Conservation (phyloP, 92 coral and sea anemone genomes). For the Actinostola sp. region DNA sequence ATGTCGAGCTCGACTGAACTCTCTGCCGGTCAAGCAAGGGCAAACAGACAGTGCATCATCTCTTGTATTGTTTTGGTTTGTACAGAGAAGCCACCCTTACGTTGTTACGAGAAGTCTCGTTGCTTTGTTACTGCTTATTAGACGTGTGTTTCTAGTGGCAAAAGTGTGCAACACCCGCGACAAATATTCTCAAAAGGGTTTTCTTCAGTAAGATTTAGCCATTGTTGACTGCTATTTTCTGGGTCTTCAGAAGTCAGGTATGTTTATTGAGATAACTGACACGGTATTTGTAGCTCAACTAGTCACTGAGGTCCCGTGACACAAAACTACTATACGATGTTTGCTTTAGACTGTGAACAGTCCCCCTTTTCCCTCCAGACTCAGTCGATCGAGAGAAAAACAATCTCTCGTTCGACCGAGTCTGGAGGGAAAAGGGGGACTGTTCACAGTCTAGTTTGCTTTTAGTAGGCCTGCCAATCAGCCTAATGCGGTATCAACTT, state of each 20-base stretch:
- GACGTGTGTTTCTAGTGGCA: too few relatives aligned
- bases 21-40: not conserved
- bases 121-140: too few relatives aligned
- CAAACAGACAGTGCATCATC: not conserved
- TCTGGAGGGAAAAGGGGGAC: too few relatives aligned
- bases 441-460: not conserved
- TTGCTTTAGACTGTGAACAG: too few relatives aligned
- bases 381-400: too few relatives aligned
- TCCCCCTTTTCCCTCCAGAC: too few relatives aligned
- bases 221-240: not conserved
- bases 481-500: not conserved
- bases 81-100: too few relatives aligned
- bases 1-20: not conserved
- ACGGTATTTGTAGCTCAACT: not conserved
- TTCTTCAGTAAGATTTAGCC: not conserved
- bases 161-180: too few relatives aligned
- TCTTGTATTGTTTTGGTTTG: too few relatives aligned
- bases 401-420: too few relatives aligned
- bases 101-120: too few relatives aligned
- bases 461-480: slow-evolving; percentile 9
- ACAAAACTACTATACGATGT: not conserved
- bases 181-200: too few relatives aligned
- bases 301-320: not conserved
- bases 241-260: not conserved
- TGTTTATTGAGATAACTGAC: slow-evolving; percentile 7